Evolutionary conservation across 2,888 invertebrate genomes (phyloP).

Genomic region (Kuschelorhynchus macadamiae): DNA sequence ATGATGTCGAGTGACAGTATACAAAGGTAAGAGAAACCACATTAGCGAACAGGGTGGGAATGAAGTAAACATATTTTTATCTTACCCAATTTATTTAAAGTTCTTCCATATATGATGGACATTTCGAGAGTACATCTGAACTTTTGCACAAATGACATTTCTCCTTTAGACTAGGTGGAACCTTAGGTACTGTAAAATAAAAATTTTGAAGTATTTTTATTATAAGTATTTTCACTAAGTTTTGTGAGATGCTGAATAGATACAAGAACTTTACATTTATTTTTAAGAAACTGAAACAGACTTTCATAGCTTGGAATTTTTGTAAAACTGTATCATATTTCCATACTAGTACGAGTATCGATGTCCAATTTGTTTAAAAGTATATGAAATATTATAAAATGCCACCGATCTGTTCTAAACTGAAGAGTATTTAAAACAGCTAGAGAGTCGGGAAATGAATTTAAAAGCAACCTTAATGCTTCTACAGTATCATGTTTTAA

Average conservation of each 20-base stretch:
- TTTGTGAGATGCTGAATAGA: too few relatives aligned
- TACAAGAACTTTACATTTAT: too few relatives aligned
- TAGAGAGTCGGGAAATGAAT: slow-evolving; percentile 17
- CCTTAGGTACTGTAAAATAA: not conserved
- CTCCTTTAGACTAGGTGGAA: not conserved
- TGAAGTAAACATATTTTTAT: not conserved
- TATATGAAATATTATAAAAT: slow-evolving; percentile 4
- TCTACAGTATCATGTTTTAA: slow-evolving; percentile 16
- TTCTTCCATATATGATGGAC: not conserved
- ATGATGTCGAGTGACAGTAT: not conserved
- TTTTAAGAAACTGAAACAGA: too few relatives aligned
- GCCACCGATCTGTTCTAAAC: slow-evolving; percentile 2
- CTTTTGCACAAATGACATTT: not conserved
- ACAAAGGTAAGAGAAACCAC: not conserved
- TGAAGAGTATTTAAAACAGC: slow-evolving; percentile 5
- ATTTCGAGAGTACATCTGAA: not conserved
- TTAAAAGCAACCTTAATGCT: not conserved
- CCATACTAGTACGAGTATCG: slow-evolving; percentile 7
- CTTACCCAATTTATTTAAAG: not conserved
- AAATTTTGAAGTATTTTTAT: not conserved
- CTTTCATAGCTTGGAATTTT: not conserved
- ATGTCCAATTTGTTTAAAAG: slow-evolving; percentile 12
- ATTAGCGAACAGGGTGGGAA: slow-evolving; percentile 4
- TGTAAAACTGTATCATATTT: not conserved
- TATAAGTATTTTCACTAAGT: not conserved